phyloP scores from a whole-genome alignment of 2,888 invertebrate genomes.

The Teleogryllus oceanicus region DNA sequence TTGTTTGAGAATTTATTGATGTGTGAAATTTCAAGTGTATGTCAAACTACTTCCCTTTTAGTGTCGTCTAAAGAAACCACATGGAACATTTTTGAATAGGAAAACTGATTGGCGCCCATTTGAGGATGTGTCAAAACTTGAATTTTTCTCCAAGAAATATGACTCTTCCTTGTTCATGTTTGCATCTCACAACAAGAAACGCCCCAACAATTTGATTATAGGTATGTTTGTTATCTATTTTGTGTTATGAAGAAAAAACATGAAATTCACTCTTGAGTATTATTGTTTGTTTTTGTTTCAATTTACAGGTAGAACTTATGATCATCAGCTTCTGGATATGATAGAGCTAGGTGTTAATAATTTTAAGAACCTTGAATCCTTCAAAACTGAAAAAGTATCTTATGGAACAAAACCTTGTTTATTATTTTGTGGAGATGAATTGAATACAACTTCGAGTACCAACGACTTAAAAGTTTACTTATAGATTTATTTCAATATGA shows the following conservation, averaged over 20 bases:
- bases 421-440: constrained; percentile 86
- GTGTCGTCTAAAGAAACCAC: constrained; percentile 80
- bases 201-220: constrained; percentile 86
- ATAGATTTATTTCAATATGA: constrained; percentile 91
- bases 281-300: background rate
- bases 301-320: constrained; percentile 69
- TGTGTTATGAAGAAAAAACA: background rate
- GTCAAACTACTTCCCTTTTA: constrained; percentile 42
- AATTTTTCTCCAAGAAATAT: constrained; percentile 67
- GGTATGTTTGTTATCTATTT: constrained; percentile 51
- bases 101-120: constrained; percentile 91
- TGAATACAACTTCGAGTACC: constrained; percentile 77
- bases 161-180: constrained; percentile 88
- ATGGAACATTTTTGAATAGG: constrained; percentile 68
- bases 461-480: constrained; percentile 81
- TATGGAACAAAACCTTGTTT: constrained; percentile 86
- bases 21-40: background rate
- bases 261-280: background rate
- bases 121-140: constrained; percentile 81
- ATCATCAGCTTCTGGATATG: constrained; percentile 91
- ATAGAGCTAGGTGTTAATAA: constrained; percentile 87
- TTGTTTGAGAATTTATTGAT: too few species aligned
- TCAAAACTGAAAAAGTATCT: constrained; percentile 72
- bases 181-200: constrained; percentile 89
- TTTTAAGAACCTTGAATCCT: constrained; percentile 74